These are phyloP conservation scores for Cladorhizidae sp. DNA, from an alignment of 37 sponge, comb jelly and placozoan species.

Conservation along the genomic window DNA sequence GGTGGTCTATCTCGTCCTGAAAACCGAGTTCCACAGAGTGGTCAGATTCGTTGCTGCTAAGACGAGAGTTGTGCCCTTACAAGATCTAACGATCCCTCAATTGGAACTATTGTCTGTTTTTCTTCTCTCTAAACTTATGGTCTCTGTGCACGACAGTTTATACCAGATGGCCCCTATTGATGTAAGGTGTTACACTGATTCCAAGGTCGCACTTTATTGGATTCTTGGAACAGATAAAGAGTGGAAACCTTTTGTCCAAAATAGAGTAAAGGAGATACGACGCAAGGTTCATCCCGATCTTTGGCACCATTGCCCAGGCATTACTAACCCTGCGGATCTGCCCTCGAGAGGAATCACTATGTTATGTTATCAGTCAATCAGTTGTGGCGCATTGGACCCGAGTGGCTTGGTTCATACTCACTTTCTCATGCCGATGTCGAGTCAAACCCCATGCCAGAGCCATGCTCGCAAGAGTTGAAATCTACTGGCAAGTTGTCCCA, in stretches of 20 bases:
- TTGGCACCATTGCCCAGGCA: no score
- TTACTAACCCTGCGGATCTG: constrained; percentile 35
- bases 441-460: constrained; percentile 15
- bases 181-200: constrained; percentile 52
- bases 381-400: constrained; percentile 49
- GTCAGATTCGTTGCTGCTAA: constrained; percentile 57
- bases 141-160: constrained; percentile 14
- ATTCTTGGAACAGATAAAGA: constrained; percentile 29
- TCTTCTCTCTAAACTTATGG: constrained; percentile 41
- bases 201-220: constrained; percentile 61
- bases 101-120: constrained; percentile 46
- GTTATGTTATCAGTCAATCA: constrained; percentile 31
- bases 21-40: background rate
- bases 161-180: background rate
- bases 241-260: constrained; percentile 54
- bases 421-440: constrained; percentile 10
- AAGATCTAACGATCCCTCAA: constrained; percentile 45
- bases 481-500: constrained; percentile 12
- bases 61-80: constrained; percentile 51
- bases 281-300: constrained; percentile 22
- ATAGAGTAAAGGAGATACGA: constrained; percentile 31
- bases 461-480: constrained; percentile 26
- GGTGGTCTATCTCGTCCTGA: constrained; percentile 39
- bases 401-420: constrained; percentile 22
- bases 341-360: constrained; percentile 34